A percentile compares a stretch with the other conserved stretches of the same genome.
Evolutionary conservation across 1,140 invertebrate species (phyloP).

Genomic region (Hesperophylax magnus): DNA sequence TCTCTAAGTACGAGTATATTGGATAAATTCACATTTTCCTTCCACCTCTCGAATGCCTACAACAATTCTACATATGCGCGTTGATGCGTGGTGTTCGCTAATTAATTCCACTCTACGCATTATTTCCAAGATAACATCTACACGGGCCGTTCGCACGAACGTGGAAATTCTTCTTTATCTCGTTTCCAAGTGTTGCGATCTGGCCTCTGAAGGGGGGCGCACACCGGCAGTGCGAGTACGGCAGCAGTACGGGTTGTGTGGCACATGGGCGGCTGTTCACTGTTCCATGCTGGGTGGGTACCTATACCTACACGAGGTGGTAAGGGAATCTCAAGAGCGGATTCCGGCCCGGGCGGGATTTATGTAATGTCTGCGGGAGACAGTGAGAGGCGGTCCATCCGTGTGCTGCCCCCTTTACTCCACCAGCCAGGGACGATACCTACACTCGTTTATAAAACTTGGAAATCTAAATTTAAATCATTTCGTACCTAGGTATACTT

Average conservation of each 20-base stretch:
- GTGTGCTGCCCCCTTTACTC: not conserved
- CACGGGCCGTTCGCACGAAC: too few species aligned
- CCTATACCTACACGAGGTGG: not conserved
- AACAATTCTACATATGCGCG: too few species aligned
- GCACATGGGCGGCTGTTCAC: not conserved
- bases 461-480: too few species aligned
- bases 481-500: too few species aligned
- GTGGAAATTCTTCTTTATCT: not conserved
- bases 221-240: too few species aligned
- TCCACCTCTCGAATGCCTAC: too few species aligned
- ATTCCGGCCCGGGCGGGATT: conserved; percentile 41
- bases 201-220: not conserved
- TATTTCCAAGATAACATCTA: too few species aligned
- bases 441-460: not conserved
- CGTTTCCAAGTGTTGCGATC: conserved; percentile 6
- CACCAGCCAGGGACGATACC: not conserved
- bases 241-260: too few species aligned
- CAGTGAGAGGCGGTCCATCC: conserved; percentile 19
- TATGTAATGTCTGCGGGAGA: conserved; percentile 54
- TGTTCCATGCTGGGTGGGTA: not conserved
- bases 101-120: too few species aligned
- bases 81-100: too few species aligned
- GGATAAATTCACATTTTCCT: too few species aligned
- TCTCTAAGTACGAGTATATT: too few species aligned
- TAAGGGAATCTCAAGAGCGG: conserved; percentile 12